Evolutionary conservation across 2,797 vertebrate genomes (phyloP).

Genomic region (Ciconia nigra): DNA sequence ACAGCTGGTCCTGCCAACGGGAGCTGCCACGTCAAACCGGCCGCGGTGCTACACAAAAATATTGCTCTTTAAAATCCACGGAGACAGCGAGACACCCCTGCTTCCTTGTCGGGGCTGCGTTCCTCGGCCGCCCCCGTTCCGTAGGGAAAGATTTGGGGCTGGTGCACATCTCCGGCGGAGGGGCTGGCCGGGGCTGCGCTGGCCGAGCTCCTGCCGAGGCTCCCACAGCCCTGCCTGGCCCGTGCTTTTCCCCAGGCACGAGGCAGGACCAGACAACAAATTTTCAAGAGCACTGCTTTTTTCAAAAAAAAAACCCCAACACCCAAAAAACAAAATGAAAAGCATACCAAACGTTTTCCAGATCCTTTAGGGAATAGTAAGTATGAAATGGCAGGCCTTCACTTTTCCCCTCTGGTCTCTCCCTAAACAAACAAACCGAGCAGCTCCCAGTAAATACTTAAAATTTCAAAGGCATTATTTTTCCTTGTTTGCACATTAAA

Average conservation of each 20-base stretch:
- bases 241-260: accelerated
- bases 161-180: accelerated
- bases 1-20: not conserved
- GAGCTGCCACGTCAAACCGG: not conserved
- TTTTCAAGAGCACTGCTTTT: not conserved
- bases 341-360: not conserved
- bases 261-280: not conserved
- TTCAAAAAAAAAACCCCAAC: too few species aligned
- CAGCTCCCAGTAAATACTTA: not conserved
- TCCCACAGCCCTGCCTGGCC: not conserved
- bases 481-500: not conserved
- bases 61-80: not conserved
- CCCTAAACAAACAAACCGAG: not conserved
- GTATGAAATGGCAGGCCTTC: not conserved
- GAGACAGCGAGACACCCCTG: not conserved
- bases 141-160: not conserved
- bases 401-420: not conserved
- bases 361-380: not conserved
- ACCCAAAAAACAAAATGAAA: not conserved
- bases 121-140: accelerated
- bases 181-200: not conserved
- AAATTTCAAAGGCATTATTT: not conserved
- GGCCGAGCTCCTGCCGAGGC: accelerated
- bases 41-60: not conserved
- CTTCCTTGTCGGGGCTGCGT: accelerated